A percentile compares a stretch with the other conserved stretches of the same genome.
These are phyloP conservation scores for Acanthosepion lycidas DNA, from an alignment of 2,888 invertebrate genomes.

Conservation along the genomic window DNA sequence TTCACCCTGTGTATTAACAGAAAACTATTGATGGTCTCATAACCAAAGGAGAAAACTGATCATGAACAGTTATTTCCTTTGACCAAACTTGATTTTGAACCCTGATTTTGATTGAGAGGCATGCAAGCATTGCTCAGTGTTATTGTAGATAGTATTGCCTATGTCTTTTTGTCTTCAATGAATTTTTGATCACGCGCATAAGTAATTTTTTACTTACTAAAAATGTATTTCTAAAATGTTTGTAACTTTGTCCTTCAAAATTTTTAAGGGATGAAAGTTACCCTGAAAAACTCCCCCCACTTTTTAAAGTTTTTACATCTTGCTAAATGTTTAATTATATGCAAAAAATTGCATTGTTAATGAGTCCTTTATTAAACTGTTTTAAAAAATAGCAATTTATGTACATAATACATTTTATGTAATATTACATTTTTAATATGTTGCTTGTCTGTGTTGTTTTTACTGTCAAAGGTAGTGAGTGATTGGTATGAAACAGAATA, in stretches of 20 bases:
- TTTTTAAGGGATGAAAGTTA: too few relatives aligned
- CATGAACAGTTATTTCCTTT: not conserved
- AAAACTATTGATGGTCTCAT: not conserved
- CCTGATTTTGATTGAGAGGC: not conserved
- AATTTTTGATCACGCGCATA: not conserved
- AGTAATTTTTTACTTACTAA: not conserved
- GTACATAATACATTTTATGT: too few relatives aligned
- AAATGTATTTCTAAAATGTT: not conserved
- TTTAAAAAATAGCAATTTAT: too few relatives aligned
- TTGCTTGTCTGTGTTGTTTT: too few relatives aligned
- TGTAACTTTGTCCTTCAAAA: not conserved
- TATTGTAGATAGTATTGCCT: not conserved
- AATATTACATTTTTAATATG: too few relatives aligned
- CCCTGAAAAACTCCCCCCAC: too few relatives aligned
- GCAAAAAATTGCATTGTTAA: too few relatives aligned
- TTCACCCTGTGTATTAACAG: not conserved
- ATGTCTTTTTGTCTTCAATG: not conserved
- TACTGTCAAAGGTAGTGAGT: too few relatives aligned
- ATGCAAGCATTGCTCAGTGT: not conserved
- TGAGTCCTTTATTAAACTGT: too few relatives aligned
- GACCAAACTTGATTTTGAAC: not conserved
- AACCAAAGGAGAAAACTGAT: not conserved
- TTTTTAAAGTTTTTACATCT: too few relatives aligned
- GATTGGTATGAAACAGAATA: too few relatives aligned
- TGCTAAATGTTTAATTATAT: too few relatives aligned